Percentiles rank a stretch among this genome's conserved stretches.
Evolutionary conservation across 2,888 invertebrate species (phyloP).

Genomic region (Myathropa florea): DNA sequence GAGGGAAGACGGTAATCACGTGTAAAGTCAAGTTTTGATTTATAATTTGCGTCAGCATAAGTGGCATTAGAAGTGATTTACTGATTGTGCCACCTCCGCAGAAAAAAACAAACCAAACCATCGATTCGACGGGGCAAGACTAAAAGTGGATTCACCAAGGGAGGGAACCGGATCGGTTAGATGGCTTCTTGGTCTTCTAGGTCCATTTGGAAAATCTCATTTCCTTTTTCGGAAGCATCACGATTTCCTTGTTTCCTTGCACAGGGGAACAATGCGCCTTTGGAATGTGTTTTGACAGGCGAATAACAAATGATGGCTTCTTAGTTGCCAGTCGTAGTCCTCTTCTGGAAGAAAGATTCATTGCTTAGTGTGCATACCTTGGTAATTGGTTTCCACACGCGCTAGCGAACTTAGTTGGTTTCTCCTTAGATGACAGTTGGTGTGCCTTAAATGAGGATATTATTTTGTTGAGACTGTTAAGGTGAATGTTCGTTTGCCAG

Average conservation of each 20-base stretch:
- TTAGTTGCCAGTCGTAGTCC: not conserved
- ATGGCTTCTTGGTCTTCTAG: not conserved
- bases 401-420: constrained; percentile 4
- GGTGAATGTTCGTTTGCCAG: too few species aligned
- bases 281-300: constrained; percentile 53
- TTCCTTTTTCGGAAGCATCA: constrained; percentile 60
- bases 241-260: constrained; percentile 50
- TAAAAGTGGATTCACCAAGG: constrained; percentile 16
- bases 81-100: constrained; percentile 3
- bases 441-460: too few species aligned
- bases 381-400: constrained; percentile 37
- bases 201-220: constrained; percentile 19
- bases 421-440: not conserved
- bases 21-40: constrained; percentile 42
- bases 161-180: not conserved
- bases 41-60: constrained; percentile 48
- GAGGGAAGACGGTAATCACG: constrained; percentile 31
- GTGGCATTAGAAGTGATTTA: constrained; percentile 51
- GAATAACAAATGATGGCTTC: constrained; percentile 55
- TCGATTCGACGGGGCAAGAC: too few species aligned
- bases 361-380: constrained; percentile 33
- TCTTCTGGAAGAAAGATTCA: constrained; percentile 5
- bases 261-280: constrained; percentile 13
- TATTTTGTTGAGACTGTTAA: not conserved
- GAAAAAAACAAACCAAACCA: not conserved